Conservation (phyloP, 2,888 invertebrate genomes). For the Apamea epomidion region DNA sequence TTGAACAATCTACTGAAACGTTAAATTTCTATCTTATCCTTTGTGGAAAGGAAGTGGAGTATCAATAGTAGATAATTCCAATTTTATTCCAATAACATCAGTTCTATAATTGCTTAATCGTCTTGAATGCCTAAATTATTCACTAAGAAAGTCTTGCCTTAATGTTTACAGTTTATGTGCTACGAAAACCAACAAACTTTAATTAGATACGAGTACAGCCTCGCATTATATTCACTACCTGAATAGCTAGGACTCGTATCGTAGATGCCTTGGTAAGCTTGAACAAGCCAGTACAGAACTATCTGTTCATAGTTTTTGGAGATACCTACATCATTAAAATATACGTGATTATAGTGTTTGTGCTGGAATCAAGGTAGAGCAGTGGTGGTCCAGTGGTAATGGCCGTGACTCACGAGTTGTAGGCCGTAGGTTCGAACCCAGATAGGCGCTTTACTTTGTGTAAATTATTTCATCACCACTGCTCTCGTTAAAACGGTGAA, state of each 20-base stretch:
- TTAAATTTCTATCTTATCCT: constrained; percentile 42
- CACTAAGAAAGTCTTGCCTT: constrained; percentile 5
- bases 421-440: no score
- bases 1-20: constrained; percentile 31
- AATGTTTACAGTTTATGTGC: constrained; percentile 7
- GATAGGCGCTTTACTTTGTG: no score
- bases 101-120: constrained; percentile 30
- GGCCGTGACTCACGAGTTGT: no score
- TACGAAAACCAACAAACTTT: constrained; percentile 22
- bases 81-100: constrained; percentile 28
- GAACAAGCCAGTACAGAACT: background rate
- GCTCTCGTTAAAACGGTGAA: no score
- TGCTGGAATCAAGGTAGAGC: no score
- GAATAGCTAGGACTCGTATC: background rate
- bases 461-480: no score
- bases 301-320: background rate
- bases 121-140: constrained; percentile 24
- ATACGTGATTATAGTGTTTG: background rate
- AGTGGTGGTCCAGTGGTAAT: no score
- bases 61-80: constrained; percentile 18
- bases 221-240: constrained; percentile 7
- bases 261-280: background rate
- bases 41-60: constrained; percentile 35
- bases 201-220: constrained; percentile 9
- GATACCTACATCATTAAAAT: background rate